phyloP scores from a whole-genome alignment of 2,797 vertebrate genomes.

The Oreortyx pictus region DNA sequence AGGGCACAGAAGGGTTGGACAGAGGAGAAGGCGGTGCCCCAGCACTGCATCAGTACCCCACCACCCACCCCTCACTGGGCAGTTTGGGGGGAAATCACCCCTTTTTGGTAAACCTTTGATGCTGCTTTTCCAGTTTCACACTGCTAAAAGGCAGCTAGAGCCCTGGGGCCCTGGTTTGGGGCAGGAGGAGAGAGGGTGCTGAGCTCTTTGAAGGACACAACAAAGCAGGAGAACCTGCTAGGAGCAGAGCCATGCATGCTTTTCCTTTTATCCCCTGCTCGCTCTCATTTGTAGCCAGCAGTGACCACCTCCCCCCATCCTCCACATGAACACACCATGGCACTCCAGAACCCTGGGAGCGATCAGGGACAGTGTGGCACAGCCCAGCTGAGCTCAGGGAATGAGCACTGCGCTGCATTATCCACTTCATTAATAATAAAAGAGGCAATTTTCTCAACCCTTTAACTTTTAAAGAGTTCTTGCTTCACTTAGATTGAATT shows the following conservation, averaged over 20 bases:
- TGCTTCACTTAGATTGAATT: conserved; percentile 46
- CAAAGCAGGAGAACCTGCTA: not conserved
- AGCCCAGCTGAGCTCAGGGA: not conserved
- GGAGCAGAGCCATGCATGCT: not conserved
- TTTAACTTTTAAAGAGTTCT: conserved; percentile 68
- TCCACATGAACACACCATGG: not conserved
- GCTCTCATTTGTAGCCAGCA: not conserved
- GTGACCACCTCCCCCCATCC: not conserved
- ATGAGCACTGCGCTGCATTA: not conserved
- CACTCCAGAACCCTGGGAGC: not conserved
- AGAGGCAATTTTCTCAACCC: conserved; percentile 63
- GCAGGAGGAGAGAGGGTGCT: not conserved
- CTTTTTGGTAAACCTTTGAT: not conserved
- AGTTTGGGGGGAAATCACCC: not conserved
- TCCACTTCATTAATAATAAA: conserved; percentile 65
- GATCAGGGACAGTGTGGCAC: not conserved
- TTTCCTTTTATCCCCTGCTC: not conserved
- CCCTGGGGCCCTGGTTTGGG: not conserved
- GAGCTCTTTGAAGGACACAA: not conserved
- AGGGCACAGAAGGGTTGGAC: not conserved
- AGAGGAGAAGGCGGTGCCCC: not conserved
- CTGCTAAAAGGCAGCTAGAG: not conserved
- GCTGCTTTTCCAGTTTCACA: not conserved
- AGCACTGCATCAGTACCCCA: rapidly evolving
- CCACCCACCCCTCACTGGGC: not conserved